A percentile compares a stretch with the other conserved stretches of the same genome.
Conservation (phyloP, 2,113 vertebrate species). For the Nothobranchius furzeri region DNA sequence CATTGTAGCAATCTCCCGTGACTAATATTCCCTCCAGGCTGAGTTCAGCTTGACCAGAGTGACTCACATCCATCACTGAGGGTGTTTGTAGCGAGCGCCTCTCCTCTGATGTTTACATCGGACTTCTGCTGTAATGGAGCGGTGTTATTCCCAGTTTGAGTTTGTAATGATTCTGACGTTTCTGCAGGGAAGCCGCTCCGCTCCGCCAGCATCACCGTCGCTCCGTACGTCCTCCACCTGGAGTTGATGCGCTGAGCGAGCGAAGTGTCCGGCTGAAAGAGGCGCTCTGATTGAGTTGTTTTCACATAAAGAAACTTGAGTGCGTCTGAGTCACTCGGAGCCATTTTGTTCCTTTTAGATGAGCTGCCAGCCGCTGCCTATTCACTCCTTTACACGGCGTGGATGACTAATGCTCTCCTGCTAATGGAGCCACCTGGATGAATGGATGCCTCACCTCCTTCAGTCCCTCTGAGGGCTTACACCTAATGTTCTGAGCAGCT, state of each 20-base stretch:
- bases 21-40: constrained; percentile 26
- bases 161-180: neutral
- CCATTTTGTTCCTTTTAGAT: constrained; percentile 55
- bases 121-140: neutral
- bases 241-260: constrained; percentile 15
- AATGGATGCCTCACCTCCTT: constrained; percentile 33
- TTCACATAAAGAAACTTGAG: constrained; percentile 54
- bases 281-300: constrained; percentile 25
- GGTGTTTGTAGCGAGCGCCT: neutral
- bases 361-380: constrained; percentile 49
- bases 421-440: constrained; percentile 50
- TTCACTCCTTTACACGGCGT: constrained; percentile 43
- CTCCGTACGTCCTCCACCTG: neutral
- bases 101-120: neutral
- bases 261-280: constrained; percentile 41
- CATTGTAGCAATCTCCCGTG: constrained; percentile 26
- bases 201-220: neutral
- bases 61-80: neutral
- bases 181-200: neutral
- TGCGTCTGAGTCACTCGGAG: constrained; percentile 64
- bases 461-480: constrained; percentile 15
- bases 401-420: constrained; percentile 56
- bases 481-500: constrained; percentile 5
- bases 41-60: constrained; percentile 10
- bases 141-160: neutral